A percentile compares a stretch with the other conserved stretches of the same genome.
These are phyloP conservation scores for Nasonia oneida DNA, from an alignment of 2,888 invertebrate genomes.

Conservation along the genomic window DNA sequence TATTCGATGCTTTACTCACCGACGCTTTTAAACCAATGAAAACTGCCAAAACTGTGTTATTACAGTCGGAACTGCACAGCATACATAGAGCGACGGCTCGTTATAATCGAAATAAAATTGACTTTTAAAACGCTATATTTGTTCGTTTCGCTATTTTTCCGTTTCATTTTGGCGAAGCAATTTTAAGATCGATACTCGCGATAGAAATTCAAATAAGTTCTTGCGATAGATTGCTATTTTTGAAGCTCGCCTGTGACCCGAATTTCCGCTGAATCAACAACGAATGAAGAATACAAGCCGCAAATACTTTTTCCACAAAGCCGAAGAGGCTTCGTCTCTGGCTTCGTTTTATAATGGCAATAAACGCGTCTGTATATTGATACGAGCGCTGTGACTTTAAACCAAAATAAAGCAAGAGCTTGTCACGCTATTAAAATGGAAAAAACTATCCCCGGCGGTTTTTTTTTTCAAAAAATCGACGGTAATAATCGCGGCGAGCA, in stretches of 20 bases:
- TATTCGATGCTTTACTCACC: no score
- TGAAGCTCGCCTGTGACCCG: slow-evolving; percentile 39
- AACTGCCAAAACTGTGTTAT: not conserved
- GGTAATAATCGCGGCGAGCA: not conserved
- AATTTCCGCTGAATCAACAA: slow-evolving; percentile 33
- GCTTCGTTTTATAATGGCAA: slow-evolving; percentile 8
- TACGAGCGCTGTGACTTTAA: no score
- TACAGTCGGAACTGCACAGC: not conserved
- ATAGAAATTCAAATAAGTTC: slow-evolving; percentile 55
- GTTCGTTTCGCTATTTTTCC: slow-evolving; percentile 32
- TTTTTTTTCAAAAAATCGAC: not conserved
- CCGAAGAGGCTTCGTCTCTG: no score
- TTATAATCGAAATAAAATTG: slow-evolving; percentile 11
- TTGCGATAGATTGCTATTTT: slow-evolving; percentile 50
- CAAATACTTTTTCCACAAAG: slow-evolving; percentile 33
- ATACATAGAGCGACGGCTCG: not conserved
- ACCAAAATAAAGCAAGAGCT: no score
- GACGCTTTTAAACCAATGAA: not conserved
- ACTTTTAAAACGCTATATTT: slow-evolving; percentile 21
- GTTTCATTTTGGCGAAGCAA: slow-evolving; percentile 45
- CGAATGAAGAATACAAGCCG: slow-evolving; percentile 25
- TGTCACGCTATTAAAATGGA: no score
- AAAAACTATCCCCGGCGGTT: no score
- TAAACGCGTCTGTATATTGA: not conserved
- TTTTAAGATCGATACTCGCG: slow-evolving; percentile 47